phyloP scores from a whole-genome alignment of 2,888 invertebrate genomes.

The Acanthoscelides obtectus region DNA sequence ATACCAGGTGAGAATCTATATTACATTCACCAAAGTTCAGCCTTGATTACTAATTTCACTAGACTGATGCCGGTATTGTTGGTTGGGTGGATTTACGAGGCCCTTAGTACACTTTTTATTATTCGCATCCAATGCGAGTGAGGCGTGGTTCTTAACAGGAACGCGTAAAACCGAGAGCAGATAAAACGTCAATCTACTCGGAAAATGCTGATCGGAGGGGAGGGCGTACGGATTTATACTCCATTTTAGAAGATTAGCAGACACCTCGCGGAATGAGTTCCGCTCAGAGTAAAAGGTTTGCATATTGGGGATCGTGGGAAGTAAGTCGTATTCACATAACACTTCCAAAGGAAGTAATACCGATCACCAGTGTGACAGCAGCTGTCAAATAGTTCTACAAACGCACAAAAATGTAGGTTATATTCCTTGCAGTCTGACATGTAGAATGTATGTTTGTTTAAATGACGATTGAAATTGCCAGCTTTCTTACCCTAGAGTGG shows the following conservation, averaged over 20 bases:
- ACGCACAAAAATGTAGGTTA: no score
- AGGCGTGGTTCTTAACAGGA: background rate
- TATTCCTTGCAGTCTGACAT: no score
- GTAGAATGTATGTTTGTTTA: no score
- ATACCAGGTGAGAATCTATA: no score
- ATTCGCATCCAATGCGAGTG: background rate
- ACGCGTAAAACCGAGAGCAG: background rate
- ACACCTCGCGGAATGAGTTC: background rate
- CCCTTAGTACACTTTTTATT: constrained; percentile 4
- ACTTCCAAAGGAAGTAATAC: background rate
- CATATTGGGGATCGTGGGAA: background rate
- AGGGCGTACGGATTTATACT: background rate
- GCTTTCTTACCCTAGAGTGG: no score
- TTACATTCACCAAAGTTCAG: no score
- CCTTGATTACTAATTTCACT: constrained; percentile 3
- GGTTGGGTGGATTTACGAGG: constrained; percentile 3
- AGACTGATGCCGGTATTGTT: background rate
- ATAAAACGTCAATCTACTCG: constrained; percentile 6
- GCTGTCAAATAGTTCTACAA: no score
- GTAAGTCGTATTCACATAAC: background rate
- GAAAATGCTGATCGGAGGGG: background rate
- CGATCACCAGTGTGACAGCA: no score
- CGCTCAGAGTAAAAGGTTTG: background rate
- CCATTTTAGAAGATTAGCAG: background rate
- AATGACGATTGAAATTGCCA: no score